Evolutionary conservation across 2,888 invertebrate species (phyloP), one percentile per base, ranked within the genome.

Genomic region (Parthenolecanium corni): DNA sequence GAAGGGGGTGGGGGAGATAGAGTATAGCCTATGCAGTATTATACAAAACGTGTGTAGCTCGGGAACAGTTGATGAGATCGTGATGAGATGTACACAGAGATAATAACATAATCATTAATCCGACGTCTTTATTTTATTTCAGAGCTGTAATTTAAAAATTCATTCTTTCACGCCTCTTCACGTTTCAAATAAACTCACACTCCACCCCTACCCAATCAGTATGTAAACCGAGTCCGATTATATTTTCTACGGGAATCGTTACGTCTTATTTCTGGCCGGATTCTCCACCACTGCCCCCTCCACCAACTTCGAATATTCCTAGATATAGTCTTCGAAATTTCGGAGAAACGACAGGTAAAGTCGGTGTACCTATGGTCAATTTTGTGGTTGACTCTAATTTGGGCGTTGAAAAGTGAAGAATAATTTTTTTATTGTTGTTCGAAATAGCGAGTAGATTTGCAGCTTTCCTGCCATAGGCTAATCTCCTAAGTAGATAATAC

Each of bases 131-230:
- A 58, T 58, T 58, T 58, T 58, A 58, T 58, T 58, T 58, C 58
- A 49, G 38, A 58, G 58, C 58, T 58, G 58, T 58, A 58, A 58
- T 58, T 58, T 58, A 58, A 58, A 58, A 58, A 58, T 58, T 58
- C 58, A 58, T 58, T 58, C 58, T 58, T 58, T 58, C 58, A 58
- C 58, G 58, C 58, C 58, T 58, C 58, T 58, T 58, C 58, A 58
- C 58, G 58, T 58, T 58, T 58, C 58, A 21, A 47, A 58, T 58
- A 58, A 58, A 58, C 58, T 58, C 58, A 58, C 58, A 58, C 58
- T 49, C 46, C 58, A 58, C 46, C 58, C 58, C 58, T 58, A 38
- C 58, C 58, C 58, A 58, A 58, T 58, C 58, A 58, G 46, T 47
- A 49, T 47, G 31, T 58, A 58, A 58, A 58, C 58, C 58, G 58